phyloP scores from a whole-genome alignment of 2,113 vertebrate genomes.

The Monarcha castaneiventris region DNA sequence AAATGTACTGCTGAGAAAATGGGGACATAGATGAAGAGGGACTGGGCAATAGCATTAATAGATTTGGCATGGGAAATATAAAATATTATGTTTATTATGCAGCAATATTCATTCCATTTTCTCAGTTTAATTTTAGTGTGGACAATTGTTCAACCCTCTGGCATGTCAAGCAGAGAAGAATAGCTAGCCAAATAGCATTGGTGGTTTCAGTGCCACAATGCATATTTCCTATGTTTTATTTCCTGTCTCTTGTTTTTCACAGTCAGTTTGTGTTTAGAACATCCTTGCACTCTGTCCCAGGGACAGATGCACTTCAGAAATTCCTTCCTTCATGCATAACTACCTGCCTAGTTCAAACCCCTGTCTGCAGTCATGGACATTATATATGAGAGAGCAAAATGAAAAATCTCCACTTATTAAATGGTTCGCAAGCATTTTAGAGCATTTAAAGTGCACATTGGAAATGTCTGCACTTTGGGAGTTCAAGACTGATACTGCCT shows the following conservation, averaged over 20 bases:
- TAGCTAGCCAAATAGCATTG: neutral
- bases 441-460: neutral
- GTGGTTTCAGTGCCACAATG: neutral
- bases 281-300: neutral
- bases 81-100: neutral
- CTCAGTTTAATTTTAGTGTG: neutral
- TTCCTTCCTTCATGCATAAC: neutral
- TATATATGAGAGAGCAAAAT: neutral
- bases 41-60: neutral
- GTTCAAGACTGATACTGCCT: neutral
- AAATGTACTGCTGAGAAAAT: neutral
- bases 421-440: neutral
- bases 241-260: neutral
- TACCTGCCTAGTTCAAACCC: neutral
- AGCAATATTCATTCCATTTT: neutral
- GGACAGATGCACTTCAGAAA: neutral
- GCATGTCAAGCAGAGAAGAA: neutral
- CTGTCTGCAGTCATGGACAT: neutral
- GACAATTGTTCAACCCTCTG: neutral
- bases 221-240: neutral
- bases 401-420: neutral
- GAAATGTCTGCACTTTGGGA: neutral
- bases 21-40: neutral
- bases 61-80: neutral
- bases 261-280: neutral